Conservation (phyloP, 2,113 vertebrate genomes). For the Pangasianodon hypophthalmus region DNA sequence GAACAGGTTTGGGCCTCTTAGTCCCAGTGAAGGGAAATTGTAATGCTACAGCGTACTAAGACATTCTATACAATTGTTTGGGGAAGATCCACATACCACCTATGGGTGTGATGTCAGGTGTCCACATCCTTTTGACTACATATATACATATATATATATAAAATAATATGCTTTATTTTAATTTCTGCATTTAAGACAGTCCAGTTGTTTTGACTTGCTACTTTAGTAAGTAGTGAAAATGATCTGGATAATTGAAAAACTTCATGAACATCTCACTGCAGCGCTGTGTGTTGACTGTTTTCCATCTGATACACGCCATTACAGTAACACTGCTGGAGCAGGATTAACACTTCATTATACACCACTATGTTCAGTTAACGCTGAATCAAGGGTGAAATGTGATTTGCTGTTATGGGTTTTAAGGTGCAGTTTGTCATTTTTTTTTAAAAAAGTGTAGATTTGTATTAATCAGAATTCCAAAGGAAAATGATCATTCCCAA, state of each 20-base stretch:
- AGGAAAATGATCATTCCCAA: neutral
- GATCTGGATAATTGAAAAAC: neutral
- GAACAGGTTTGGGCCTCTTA: neutral
- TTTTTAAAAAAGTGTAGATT: neutral
- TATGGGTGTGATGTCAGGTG: neutral
- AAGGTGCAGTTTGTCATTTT: slow-evolving; percentile 7
- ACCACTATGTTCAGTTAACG: neutral
- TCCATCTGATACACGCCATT: neutral
- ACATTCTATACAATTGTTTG: neutral
- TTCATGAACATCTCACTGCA: neutral
- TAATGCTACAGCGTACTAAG: neutral
- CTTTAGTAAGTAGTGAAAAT: neutral
- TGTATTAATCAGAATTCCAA: neutral
- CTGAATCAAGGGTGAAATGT: neutral
- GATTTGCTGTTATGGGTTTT: neutral
- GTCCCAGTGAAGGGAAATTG: neutral
- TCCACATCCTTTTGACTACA: neutral
- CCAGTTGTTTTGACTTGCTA: neutral
- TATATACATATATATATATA: too few relatives aligned
- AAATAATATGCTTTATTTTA: neutral
- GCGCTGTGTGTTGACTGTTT: neutral
- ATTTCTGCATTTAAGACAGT: neutral
- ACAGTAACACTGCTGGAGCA: neutral
- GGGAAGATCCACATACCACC: neutral
- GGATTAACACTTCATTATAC: neutral